These are phyloP conservation scores for Epinephelus moara DNA, from an alignment of 2,113 vertebrate genomes.

Conservation along the genomic window DNA sequence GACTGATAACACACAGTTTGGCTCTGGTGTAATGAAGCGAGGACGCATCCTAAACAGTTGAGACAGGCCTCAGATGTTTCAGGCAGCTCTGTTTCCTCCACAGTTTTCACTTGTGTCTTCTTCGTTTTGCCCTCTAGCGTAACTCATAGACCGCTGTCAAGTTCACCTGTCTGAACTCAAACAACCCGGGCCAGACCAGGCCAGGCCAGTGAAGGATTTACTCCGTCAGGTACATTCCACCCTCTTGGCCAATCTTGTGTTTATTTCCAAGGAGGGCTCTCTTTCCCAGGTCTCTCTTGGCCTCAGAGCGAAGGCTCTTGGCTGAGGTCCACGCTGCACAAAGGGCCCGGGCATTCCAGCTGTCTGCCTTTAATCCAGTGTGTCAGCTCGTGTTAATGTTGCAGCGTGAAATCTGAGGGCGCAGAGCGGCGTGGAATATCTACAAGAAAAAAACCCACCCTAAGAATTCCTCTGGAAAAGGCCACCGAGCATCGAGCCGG, in stretches of 20 bases:
- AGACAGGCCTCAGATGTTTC: not conserved
- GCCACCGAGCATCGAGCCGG: conserved; percentile 73
- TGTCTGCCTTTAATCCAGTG: conserved; percentile 99
- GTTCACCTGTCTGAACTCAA: conserved; percentile 29
- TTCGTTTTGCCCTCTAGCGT: not conserved
- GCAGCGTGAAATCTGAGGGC: conserved; percentile 97
- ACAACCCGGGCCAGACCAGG: conserved; percentile 8
- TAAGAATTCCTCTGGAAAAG: conserved; percentile 93
- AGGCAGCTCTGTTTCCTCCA: not conserved
- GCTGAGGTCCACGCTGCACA: conserved; percentile 95
- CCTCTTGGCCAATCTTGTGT: conserved; percentile 78
- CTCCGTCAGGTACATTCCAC: conserved; percentile 78
- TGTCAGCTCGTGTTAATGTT: conserved; percentile 99
- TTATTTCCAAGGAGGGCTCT: conserved; percentile 90
- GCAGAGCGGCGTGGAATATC: conserved; percentile 95
- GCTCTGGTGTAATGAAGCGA: not conserved
- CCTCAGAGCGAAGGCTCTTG: conserved; percentile 92
- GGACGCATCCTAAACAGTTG: not conserved
- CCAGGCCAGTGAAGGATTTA: conserved; percentile 55
- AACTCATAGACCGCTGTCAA: conserved; percentile 1
- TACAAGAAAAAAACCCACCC: conserved; percentile 87
- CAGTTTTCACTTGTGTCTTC: not conserved
- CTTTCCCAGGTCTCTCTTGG: conserved; percentile 97
- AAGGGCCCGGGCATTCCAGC: conserved; percentile 97
- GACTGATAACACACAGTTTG: not conserved